A percentile compares a stretch with the other conserved stretches of the same genome.
phyloP scores from a whole-genome alignment of 2,888 invertebrate species.

The Andricus quercusramuli region DNA sequence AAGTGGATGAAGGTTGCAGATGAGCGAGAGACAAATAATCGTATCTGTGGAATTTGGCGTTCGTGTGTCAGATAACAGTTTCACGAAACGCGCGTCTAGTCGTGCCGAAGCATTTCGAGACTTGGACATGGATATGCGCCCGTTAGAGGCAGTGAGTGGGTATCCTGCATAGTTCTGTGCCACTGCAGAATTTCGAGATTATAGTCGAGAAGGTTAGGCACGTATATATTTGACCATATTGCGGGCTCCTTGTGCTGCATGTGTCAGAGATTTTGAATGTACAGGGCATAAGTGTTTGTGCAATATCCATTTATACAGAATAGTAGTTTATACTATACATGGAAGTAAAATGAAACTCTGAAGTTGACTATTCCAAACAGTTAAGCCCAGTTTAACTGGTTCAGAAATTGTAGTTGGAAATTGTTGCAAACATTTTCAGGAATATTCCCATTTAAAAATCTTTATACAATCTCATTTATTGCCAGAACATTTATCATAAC shows the following conservation, averaged over 20 bases:
- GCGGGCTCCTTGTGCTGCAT: not conserved
- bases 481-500: not conserved
- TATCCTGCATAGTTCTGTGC: conserved; percentile 50
- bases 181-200: conserved; percentile 41
- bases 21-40: conserved; percentile 18
- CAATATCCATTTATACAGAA: not conserved
- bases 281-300: not conserved
- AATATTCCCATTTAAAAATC: not conserved
- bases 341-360: not conserved
- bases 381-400: not conserved
- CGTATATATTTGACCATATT: conserved; percentile 38
- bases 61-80: conserved; percentile 51
- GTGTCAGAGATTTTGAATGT: conserved; percentile 20
- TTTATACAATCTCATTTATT: not conserved
- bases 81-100: conserved; percentile 52
- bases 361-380: not conserved
- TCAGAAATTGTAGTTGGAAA: too few species aligned
- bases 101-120: conserved; percentile 53
- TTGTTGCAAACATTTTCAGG: too few species aligned
- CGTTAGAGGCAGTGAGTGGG: conserved; percentile 39
- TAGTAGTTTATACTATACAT: not conserved
- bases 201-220: conserved; percentile 22
- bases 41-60: conserved; percentile 14
- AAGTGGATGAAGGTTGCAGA: not conserved
- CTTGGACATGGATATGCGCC: conserved; percentile 50